Base-by-base conservation (phyloP, 2,888 invertebrate genomes). In the Hypercompe scribonia region DNA sequence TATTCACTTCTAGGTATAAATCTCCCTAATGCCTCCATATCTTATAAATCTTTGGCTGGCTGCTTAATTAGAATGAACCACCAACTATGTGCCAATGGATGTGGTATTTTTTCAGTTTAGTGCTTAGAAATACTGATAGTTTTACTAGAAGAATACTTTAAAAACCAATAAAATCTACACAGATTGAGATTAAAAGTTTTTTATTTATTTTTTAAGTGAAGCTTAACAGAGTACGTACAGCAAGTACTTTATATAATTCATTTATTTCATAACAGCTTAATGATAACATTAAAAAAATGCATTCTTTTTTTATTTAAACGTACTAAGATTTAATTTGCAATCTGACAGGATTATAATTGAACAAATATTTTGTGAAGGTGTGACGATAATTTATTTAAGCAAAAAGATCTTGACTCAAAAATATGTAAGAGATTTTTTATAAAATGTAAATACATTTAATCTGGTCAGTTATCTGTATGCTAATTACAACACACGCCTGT, bases 21-120 rank as follows among this genome's bases (percentile, higher is more conserved):
- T 95, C 94, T 92, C 88, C 84, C 91, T 94, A 94, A 94, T 94
- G 94, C 93, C 86, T 90, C 90, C 90, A 92, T 95, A 95, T 95
- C 94, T 94, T 93, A 94, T 94, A 94, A 93, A 95, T 95, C 94
- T 94, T 88, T 82, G 81, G 88, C 87, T 87, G 81, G 88, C 89
- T 90, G 93, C 91, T 94, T 95, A 95, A 95, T 95, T 95, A 94
- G 93, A 94, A 93, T 91, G 90, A 88, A 86, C 85, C 81, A 83
- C 54, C 50, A 34, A 73, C 70, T 76, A 72, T 72, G 78, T 76
- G 70, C 68, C 65, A 70, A 58, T 81, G 81, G 84, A 87, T 84
- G 86, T 74, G 86, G 84, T 77, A 82, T 77, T 21, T 73, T 64
- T 58, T 78, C 78, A n/a, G n/a, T n/a, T n/a, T n/a, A n/a, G n/a